Evolutionary conservation across 2,797 vertebrate genomes (phyloP).

Genomic region (Hylomyscus alleni): DNA sequence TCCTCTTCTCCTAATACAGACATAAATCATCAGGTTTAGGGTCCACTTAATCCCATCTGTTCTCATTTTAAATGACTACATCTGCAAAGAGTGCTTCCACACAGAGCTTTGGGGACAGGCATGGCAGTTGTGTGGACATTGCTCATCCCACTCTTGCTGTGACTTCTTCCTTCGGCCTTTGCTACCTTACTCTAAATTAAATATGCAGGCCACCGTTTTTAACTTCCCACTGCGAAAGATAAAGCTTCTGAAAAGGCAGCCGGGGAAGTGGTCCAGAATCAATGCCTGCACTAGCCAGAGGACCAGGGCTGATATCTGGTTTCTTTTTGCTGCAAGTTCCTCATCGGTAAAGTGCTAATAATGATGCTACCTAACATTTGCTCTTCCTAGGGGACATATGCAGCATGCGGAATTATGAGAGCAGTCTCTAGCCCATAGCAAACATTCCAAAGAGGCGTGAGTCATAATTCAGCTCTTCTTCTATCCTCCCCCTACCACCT

Average conservation of each 20-base stretch:
- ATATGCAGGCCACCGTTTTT: neutral
- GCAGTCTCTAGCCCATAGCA: neutral
- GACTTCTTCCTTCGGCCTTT: conserved; percentile 30
- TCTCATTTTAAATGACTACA: neutral
- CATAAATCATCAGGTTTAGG: neutral
- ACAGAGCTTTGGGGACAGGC: neutral
- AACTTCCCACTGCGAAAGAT: neutral
- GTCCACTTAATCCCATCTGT: neutral
- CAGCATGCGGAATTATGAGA: neutral
- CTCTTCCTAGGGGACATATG: neutral
- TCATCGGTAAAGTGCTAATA: neutral
- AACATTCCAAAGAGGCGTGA: neutral
- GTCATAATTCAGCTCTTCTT: too few species aligned
- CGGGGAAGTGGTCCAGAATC: neutral
- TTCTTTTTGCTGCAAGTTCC: neutral
- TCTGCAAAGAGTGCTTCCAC: conserved; percentile 8
- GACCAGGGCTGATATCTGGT: neutral
- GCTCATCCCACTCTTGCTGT: neutral
- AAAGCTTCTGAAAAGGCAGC: neutral
- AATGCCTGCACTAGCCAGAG: fast-evolving
- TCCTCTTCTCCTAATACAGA: neutral
- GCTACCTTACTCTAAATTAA: neutral
- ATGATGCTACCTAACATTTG: neutral
- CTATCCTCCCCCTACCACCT: neutral
- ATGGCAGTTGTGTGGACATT: neutral